Evolutionary conservation across 2,113 vertebrate species (phyloP), one percentile per base, ranked within the genome.

Genomic region (Hypanus sabinus): DNA sequence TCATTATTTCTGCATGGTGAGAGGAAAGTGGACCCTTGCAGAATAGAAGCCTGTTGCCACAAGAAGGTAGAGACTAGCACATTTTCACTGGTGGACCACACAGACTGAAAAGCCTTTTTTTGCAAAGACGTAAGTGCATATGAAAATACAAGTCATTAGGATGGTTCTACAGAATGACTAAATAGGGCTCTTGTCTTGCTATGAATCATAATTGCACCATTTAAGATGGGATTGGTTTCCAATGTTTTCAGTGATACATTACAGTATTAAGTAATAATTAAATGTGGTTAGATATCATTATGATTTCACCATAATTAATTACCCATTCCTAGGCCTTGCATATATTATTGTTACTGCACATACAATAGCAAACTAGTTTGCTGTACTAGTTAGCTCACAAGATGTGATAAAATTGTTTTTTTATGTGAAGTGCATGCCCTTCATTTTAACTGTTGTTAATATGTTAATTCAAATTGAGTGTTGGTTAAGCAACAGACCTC

Each of bases 251-350:
- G 65, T 33, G 65, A 8, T 9, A 5, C 30, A 46, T 46, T 5
- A 68, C 62, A 16, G 27, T 3, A 68, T 65, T 65, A 90, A 65
- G 60, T 62, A 62, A 88, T 65, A 88, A 62, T 24, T 83, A 12
- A 83, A 36, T 81, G 80, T 22, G 27, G 24, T 88, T 88, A 30
- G 1, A 5, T n/a, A 90, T 33, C 30, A 90, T 65, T 85, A 65
- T 90, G 60, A 65, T 65, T 90, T 90, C 60, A 90, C 62, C n/a
- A 33, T 30, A 65, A n/a, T 90, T 90, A n/a, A 90, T 20, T 18
- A 33, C 57, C 60, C 57, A 88, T 20, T 62, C 4, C 7, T 90
- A 0, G 60, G 6, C 30, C 20, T 8, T 65, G 60, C 30, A 65
- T 20, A 27, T 16, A 5, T 60, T 30, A 36, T 65, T 90, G 30